Base-by-base conservation (phyloP, 2,888 invertebrate species). In the Sylvicola cinctus region DNA sequence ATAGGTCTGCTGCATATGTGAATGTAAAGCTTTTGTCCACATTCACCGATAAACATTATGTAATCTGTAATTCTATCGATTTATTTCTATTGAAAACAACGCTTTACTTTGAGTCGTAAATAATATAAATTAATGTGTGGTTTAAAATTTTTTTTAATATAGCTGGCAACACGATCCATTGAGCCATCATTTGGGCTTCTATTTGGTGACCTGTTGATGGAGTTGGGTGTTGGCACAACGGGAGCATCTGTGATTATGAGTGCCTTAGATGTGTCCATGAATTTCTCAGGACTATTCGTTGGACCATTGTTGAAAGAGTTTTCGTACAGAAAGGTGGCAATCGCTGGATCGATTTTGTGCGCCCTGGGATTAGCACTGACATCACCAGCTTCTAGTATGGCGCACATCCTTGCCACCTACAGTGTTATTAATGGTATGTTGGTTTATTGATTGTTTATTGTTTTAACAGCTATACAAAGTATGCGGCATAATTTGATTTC, bases 121-220 rank as follows among this genome's bases (percentile, higher is more conserved):
- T n/a, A n/a, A n/a, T n/a, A n/a, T n/a, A n/a, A n/a, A n/a, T n/a
- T n/a, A n/a, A n/a, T n/a, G n/a, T n/a, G n/a, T n/a, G n/a, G n/a
- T n/a, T n/a, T n/a, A n/a, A n/a, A n/a, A n/a, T n/a, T n/a, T n/a
- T n/a, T n/a, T n/a, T n/a, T n/a, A n/a, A n/a, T 25, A 8, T 25
- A 80, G 80, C 65, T 81, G 50, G 77, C 78, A 40, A 75, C 80
- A 33, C 66, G 80, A 48, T 76, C 79, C 16, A 65, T 81, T 47
- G 81, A 81, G 52, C 79, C 80, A 35, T 80, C 79, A 2, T 80
- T 80, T 48, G 79, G 79, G 31, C 61, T 80, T 34, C 65, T 80
- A n/a, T 80, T 80, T 51, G 74, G 75, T 44, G 78, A 79, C 51
- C 58, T 76, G 26, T 55, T 80, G 35, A 62, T 62, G 36, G 70